Percentiles rank a stretch among this genome's conserved stretches.
Conservation (phyloP, 2,797 vertebrate species). For the Valencia hispanica region DNA sequence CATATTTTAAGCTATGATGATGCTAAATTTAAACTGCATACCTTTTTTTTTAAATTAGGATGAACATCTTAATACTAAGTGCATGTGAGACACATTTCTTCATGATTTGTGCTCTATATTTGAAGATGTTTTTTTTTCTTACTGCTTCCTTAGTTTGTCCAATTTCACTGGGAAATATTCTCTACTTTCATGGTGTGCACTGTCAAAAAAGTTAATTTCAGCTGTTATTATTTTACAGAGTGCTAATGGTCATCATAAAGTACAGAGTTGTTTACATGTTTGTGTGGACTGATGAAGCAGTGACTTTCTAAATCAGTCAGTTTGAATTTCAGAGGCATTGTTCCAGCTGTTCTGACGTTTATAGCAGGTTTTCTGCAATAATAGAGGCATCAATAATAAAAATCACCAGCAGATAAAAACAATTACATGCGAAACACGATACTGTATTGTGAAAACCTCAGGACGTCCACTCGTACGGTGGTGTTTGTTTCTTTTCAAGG, state of each 20-base stretch:
- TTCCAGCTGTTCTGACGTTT: conserved; percentile 14
- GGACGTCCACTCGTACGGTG: not conserved
- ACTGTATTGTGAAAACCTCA: conserved; percentile 16
- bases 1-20: not conserved
- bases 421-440: conserved; percentile 12
- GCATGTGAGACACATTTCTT: not conserved
- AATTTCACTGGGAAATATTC: conserved; percentile 26
- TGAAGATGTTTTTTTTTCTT: not conserved
- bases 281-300: not conserved
- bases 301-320: conserved; percentile 8
- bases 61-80: not conserved
- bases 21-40: not conserved
- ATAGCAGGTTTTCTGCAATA: conserved; percentile 7
- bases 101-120: not conserved
- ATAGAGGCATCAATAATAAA: conserved; percentile 1
- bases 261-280: not conserved
- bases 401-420: not conserved
- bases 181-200: not conserved
- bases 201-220: conserved; percentile 7
- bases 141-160: conserved; percentile 10
- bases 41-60: no score
- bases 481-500: conserved; percentile 21
- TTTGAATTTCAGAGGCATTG: conserved; percentile 7
- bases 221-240: conserved; percentile 9
- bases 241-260: conserved; percentile 9